Evolutionary conservation across 1,140 invertebrate species (phyloP), one percentile per base, ranked within the genome.

Genomic region (Agrypnia vestita): DNA sequence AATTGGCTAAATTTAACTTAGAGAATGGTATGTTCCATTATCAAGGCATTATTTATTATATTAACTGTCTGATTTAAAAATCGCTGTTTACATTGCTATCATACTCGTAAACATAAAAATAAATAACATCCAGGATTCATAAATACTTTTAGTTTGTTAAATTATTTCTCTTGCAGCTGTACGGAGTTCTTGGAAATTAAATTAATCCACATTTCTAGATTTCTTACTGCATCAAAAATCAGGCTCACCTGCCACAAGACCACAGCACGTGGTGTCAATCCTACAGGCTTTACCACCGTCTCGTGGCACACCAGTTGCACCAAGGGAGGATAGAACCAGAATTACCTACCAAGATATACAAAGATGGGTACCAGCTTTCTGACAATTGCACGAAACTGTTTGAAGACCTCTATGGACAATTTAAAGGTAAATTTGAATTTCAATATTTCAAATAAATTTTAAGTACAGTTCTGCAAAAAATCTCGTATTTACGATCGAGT

Each of bases 261-360:
- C 91, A 92, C 81, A 80, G 84, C 6, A 85, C 87, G 11, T 91
- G 91, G 90, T 92, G 91, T 83, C 87, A 86, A 19, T 87, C 90
- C 0, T 91, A 90, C 80, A 84, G 84, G 8, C 85, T 92, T 3
- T 92, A 91, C 74, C 88, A 91, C 56, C 89, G 88, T 67, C 84
- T 91, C 81, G 87, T 91, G 0, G 83, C 86, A 59, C 85, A 90
- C 53, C 91, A 92, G 83, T 87, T 89, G 21, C 88, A 88, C 17
- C 87, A 89, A 59, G 93, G 93, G 0, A 84, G 88, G 3, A 76
- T 91, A 19, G 90, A 92, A 73, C 92, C 92, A 0, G 85, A 86
- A 25, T 84, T 94, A 21, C 93, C 93, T 0, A 88, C 86, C 25
- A 91, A 84, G 80, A 86, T 87, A 1, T 84, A 89, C 49, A 84